Evolutionary conservation across 2,888 invertebrate genomes (phyloP).

Genomic region (Embidobia sp.): DNA sequence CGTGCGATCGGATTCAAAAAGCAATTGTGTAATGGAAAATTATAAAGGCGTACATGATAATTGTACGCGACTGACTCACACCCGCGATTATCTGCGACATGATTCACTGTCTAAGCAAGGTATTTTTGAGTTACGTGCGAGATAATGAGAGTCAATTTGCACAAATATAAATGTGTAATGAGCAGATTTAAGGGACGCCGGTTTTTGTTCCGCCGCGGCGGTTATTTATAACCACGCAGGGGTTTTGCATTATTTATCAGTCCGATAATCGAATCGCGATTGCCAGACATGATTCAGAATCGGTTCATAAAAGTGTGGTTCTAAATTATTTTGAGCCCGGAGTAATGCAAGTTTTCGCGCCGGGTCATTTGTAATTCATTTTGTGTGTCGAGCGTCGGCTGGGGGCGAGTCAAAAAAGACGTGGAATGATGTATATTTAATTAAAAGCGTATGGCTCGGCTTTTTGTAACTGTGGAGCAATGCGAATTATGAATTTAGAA

Average conservation of each 20-base stretch:
- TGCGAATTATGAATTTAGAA: background rate
- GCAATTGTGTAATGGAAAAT: slow-evolving; percentile 53
- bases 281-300: background rate
- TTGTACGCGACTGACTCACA: slow-evolving; percentile 36
- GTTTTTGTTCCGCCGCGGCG: slow-evolving; percentile 11
- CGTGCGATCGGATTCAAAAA: slow-evolving; percentile 1
- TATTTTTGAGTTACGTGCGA: slow-evolving; percentile 30
- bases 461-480: background rate
- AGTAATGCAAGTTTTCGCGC: background rate
- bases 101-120: slow-evolving; percentile 32
- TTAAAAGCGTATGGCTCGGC: too few relatives aligned
- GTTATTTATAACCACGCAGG: background rate
- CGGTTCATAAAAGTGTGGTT: background rate
- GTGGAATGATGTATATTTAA: background rate
- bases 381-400: too few relatives aligned
- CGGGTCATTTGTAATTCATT: too few relatives aligned
- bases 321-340: background rate
- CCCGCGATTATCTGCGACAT: slow-evolving; percentile 36
- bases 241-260: slow-evolving; percentile 8
- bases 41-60: slow-evolving; percentile 23
- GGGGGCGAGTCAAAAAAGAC: background rate
- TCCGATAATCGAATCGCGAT: background rate
- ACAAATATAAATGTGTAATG: slow-evolving; percentile 19
- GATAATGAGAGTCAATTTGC: slow-evolving; percentile 25
- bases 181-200: slow-evolving; percentile 8